A percentile compares a stretch with the other conserved stretches of the same genome.
phyloP scores from a whole-genome alignment of 2,888 invertebrate genomes.

The Rapana venosa region DNA sequence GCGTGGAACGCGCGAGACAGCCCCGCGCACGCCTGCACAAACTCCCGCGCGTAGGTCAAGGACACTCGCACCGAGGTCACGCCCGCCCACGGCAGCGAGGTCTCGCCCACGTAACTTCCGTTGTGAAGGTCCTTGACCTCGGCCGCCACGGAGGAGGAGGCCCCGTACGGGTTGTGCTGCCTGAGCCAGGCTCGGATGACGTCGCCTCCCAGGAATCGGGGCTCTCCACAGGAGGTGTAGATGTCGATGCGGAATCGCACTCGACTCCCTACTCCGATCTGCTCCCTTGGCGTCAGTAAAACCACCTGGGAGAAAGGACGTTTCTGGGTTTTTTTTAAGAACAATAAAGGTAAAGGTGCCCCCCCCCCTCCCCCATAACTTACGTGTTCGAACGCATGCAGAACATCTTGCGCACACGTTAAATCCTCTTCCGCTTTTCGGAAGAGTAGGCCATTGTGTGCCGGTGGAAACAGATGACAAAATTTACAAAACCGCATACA shows the following conservation, averaged over 20 bases:
- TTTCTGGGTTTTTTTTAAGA: no score
- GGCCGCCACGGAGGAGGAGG: constrained; percentile 18
- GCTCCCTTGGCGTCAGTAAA: no score
- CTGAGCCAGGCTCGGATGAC: not conserved
- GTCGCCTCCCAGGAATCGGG: not conserved
- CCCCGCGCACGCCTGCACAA: not conserved
- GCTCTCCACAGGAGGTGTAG: not conserved
- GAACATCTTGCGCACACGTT: no score
- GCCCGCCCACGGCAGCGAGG: constrained; percentile 3
- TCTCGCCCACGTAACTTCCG: constrained; percentile 31
- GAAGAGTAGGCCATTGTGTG: no score
- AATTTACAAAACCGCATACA: no score
- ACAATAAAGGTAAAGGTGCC: no score
- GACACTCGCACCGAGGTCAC: constrained; percentile 20
- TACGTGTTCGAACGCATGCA: no score
- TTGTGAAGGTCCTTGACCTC: constrained; percentile 24
- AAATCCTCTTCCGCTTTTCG: no score
- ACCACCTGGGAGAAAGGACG: no score
- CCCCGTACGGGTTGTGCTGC: not conserved
- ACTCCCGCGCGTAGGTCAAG: constrained; percentile 38
- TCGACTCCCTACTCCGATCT: no score
- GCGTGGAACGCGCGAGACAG: not conserved
- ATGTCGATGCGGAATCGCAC: not conserved
- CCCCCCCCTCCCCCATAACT: no score
- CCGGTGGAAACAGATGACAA: no score